Evolutionary conservation across 2,797 vertebrate genomes (phyloP), one percentile per base, ranked within the genome.

Genomic region (Coccyzus lansbergi): DNA sequence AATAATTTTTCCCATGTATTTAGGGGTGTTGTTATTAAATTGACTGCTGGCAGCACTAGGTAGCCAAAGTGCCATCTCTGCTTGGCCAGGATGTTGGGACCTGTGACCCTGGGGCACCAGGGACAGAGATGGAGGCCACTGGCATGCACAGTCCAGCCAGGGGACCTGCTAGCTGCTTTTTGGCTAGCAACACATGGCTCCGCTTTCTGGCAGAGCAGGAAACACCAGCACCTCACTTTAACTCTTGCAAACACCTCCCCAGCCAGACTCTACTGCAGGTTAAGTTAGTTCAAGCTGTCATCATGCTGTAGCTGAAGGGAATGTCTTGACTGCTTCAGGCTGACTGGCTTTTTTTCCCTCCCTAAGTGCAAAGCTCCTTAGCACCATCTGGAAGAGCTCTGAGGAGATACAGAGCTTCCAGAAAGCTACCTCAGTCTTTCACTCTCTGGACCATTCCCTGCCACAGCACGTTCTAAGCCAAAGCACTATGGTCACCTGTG

Each of bases 401-500:
- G 42, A 83, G 63, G 36, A 70, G 76, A 52, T 3, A 7, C 2
- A 70, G 38, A 91, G 25, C 46, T 80, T 75, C 70, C 72, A 81
- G 53, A 52, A 48, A 70, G 22, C 68, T 44, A 64, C 63, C 62
- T 69, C 62, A 33, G 31, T 40, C 31, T 12, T 79, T 29, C n/a
- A 76, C 48, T 49, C 2, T 6, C 20, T 15, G 29, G 56, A 56
- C 18, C 33, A 28, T 5, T 46, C 40, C 31, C 67, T 44, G 22
- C 28, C 55, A 22, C 48, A 24, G n/a, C 10, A 22, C 1, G 0
- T 29, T 44, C 6, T 22, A 28, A 65, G 48, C 34, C 34, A 38
- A 25, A 40, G 49, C 42, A 9, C 22, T 0, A 0, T 5, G 46
- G 33, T 16, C 0, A 0, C 34, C 42, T 44, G 33, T 24, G 58